A percentile compares a stretch with the other conserved stretches of the same genome.
Conservation (phyloP, 2,113 vertebrate species). For the Embiotoca jacksoni region DNA sequence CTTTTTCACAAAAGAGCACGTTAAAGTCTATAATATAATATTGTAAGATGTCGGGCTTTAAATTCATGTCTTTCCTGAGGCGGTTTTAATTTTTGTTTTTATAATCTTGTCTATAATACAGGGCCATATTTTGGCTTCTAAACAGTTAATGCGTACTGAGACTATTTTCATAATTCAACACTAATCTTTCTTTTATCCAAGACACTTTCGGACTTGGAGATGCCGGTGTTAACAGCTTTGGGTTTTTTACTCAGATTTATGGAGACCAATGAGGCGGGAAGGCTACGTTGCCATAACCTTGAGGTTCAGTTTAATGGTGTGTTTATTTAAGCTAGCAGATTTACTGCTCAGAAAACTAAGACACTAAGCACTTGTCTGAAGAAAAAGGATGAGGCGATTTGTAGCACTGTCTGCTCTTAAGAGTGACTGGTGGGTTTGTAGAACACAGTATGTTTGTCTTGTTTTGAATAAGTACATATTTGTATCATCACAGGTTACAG, state of each 20-base stretch:
- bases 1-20: constrained; percentile 3
- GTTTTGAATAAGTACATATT: constrained; percentile 10
- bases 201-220: constrained; percentile 2
- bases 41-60: too few relatives aligned
- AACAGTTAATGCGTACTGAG: constrained; percentile 11
- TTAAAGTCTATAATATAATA: background rate
- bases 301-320: constrained; percentile 47
- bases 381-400: constrained; percentile 46
- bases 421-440: constrained; percentile 1
- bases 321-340: constrained; percentile 58
- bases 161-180: constrained; percentile 15
- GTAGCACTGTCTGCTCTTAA: background rate
- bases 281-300: constrained; percentile 24
- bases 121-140: background rate
- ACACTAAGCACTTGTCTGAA: constrained; percentile 52
- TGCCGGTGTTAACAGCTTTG: constrained; percentile 22
- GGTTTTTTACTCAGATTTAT: constrained; percentile 48
- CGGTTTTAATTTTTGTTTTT: too few relatives aligned
- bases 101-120: background rate
- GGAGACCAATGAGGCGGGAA: constrained; percentile 14
- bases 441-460: background rate
- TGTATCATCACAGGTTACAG: constrained; percentile 5
- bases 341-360: constrained; percentile 36
- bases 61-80: too few relatives aligned
- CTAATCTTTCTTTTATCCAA: background rate